These are phyloP conservation scores for Ganaspis brasiliensis DNA, from an alignment of 2,888 invertebrate genomes.

Conservation along the genomic window DNA sequence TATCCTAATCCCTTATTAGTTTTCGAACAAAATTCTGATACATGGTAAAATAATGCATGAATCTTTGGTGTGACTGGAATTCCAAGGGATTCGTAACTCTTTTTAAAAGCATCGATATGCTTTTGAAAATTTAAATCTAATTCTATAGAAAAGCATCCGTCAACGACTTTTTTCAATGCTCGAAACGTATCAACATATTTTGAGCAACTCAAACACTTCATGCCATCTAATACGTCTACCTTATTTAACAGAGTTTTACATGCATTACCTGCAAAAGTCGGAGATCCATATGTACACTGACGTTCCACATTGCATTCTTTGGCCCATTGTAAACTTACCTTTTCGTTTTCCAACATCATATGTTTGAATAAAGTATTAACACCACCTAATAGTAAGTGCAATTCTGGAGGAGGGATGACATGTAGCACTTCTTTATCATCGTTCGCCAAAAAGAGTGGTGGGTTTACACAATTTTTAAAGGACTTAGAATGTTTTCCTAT, in stretches of 20 bases:
- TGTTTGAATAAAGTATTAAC: slow-evolving; percentile 33
- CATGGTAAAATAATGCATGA: background rate
- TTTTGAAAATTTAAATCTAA: background rate
- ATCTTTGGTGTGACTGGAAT: background rate
- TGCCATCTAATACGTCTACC: slow-evolving; percentile 33
- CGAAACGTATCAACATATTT: background rate
- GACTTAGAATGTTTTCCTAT: slow-evolving; percentile 17
- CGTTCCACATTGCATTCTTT: slow-evolving; percentile 16
- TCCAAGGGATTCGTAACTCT: background rate
- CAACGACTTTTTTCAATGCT: background rate
- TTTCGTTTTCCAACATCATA: slow-evolving; percentile 34
- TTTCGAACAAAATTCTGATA: background rate
- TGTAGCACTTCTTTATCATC: slow-evolving; percentile 34
- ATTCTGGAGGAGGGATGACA: slow-evolving; percentile 5
- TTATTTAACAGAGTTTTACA: slow-evolving; percentile 29
- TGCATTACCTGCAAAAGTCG: slow-evolving; percentile 18
- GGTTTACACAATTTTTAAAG: slow-evolving; percentile 32
- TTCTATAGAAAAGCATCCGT: background rate
- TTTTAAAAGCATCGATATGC: background rate
- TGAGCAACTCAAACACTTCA: background rate
- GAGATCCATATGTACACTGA: slow-evolving; percentile 18
- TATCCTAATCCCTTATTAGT: background rate
- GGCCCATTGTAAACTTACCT: slow-evolving; percentile 21
- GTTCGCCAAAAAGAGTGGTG: slow-evolving; percentile 24
- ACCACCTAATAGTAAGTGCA: slow-evolving; percentile 27